Evolutionary conservation across 2,113 vertebrate species (phyloP), one percentile per base, ranked within the genome.

Genomic region (Melanerpes aurifrons): DNA sequence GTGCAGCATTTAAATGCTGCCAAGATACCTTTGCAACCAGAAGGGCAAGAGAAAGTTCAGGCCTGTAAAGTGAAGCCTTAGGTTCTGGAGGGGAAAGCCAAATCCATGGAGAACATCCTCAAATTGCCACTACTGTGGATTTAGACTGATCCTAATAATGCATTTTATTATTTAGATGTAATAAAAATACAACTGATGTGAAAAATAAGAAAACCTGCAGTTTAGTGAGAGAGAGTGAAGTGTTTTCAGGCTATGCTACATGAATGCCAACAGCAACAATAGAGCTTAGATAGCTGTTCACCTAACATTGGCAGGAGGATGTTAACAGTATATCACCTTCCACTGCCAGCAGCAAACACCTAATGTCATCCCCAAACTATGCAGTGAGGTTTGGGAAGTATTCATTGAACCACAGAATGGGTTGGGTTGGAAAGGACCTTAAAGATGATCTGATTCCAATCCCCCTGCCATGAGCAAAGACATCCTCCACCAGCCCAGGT

Each of bases 321-420:
- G 96, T 97, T 96, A 97, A 97, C 92, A 95, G 84, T 97, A 86
- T 96, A 97, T 97, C 93, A 97, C 64, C 90, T 86, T 96, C 95
- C 84, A 71, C 82, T 96, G 85, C 94, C 96, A 97, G 95, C 94
- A 96, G 95, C 94, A 97, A 96, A 94, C 74, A 85, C 73, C 89
- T 96, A 96, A 96, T 94, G 94, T 96, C 95, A 97, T 97, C 97
- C 96, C 94, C 94, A 97, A 97, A 97, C 97, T 96, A 97, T 94
- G 93, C 90, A 96, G 97, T 98, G 97, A 97, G 89, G 95, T 91
- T 97, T 96, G 75, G 95, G 95, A 96, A 97, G 21, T 24, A 53
- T 24, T 53, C 22, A 53, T 6, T 25, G 50, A 53, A 24, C 3
- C 10, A 14, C 22, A 53, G 50, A 53, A 21, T 24, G 50, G 22